A percentile compares a stretch with the other conserved stretches of the same genome.
phyloP scores from a whole-genome alignment of 1,140 invertebrate species.

The Teleopsis dalmanni region DNA sequence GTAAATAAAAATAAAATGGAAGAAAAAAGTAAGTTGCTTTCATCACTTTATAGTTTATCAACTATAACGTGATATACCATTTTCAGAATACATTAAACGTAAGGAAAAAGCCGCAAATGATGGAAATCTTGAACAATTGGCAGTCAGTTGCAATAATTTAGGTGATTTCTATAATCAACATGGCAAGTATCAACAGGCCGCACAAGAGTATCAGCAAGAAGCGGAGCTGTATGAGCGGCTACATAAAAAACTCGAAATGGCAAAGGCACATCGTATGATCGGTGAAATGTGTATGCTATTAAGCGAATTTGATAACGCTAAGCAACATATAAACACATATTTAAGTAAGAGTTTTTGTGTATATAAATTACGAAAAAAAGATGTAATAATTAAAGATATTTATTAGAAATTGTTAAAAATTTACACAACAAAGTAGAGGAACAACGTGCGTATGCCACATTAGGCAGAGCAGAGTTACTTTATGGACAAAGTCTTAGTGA shows the following conservation, averaged over 20 bases:
- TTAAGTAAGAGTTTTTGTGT: slow-evolving; percentile 52
- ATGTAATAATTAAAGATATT: background rate
- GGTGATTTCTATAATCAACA: slow-evolving; percentile 64
- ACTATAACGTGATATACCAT: no score
- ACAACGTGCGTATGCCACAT: slow-evolving; percentile 81
- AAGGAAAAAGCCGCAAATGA: slow-evolving; percentile 65
- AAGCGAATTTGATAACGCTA: slow-evolving; percentile 67
- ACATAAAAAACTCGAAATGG: slow-evolving; percentile 62
- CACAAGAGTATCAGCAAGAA: slow-evolving; percentile 68
- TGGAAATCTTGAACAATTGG: slow-evolving; percentile 59
- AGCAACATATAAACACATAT: slow-evolving; percentile 70
- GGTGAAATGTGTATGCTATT: slow-evolving; percentile 76
- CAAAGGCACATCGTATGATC: slow-evolving; percentile 74
- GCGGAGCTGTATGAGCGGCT: slow-evolving; percentile 56
- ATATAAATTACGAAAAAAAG: background rate
- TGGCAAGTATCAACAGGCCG: slow-evolving; percentile 62
- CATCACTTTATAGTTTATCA: no score
- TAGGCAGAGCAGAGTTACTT: slow-evolving; percentile 76
- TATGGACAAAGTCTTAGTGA: slow-evolving; percentile 52
- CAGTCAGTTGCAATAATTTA: slow-evolving; percentile 62
- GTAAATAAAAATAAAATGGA: no score
- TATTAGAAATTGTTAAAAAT: slow-evolving; percentile 43
- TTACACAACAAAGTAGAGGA: slow-evolving; percentile 65
- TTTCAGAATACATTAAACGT: slow-evolving; percentile 59
- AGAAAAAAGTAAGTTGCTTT: no score